phyloP scores from a whole-genome alignment of 1,140 invertebrate genomes.

The Berghia stephanieae region DNA sequence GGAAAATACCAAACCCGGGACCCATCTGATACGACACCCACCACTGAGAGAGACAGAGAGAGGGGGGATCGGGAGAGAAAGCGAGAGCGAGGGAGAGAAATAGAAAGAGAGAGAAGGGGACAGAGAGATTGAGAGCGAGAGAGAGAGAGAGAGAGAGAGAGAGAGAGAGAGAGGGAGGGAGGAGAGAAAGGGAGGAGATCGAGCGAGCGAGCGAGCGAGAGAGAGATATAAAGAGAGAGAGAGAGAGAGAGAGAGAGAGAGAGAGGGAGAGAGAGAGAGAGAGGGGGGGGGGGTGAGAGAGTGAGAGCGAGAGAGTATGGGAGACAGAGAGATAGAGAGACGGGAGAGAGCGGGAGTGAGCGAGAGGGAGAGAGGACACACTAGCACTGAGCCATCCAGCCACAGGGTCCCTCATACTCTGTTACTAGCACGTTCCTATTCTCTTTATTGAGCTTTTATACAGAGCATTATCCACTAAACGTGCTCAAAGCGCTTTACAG shows the following conservation, averaged over 20 bases:
- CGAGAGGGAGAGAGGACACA: background rate
- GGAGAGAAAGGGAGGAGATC: background rate
- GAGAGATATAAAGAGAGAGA: background rate
- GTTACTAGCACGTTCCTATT: no score
- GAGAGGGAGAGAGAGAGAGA: slow-evolving; percentile 13
- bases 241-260: slow-evolving; percentile 12
- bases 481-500: no score
- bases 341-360: background rate
- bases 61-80: slow-evolving; percentile 15
- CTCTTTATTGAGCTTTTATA: no score
- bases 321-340: no score
- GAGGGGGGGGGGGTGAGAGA: background rate
- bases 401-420: no score
- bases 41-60: slow-evolving; percentile 19
- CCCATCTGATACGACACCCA: no score
- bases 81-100: slow-evolving; percentile 20
- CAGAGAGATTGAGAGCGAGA: background rate
- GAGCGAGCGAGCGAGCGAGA: background rate
- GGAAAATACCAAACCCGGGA: no score
- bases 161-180: slow-evolving; percentile 9
- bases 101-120: background rate
- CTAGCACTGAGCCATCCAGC: no score
- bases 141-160: slow-evolving; percentile 14
- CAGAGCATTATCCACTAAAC: no score
- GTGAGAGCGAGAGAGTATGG: no score